phyloP scores from a whole-genome alignment of 2,113 vertebrate species.

The Pelecanoides urinatrix region DNA sequence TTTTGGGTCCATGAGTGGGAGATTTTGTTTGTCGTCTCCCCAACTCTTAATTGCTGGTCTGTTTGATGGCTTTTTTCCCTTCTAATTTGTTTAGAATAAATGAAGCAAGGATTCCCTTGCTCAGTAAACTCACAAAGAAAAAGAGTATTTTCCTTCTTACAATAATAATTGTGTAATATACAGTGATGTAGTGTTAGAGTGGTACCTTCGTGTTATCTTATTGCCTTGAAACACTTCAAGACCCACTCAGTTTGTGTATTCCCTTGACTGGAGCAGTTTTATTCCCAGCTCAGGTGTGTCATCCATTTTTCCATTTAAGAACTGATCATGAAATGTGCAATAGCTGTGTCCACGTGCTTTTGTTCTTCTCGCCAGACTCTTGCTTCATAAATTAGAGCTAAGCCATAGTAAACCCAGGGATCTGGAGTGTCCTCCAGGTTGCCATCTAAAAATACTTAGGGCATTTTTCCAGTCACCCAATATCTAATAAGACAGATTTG shows the following conservation, averaged over 20 bases:
- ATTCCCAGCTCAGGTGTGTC: conserved; percentile 18
- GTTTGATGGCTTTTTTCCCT: neutral
- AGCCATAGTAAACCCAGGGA: neutral
- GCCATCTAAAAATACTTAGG: neutral
- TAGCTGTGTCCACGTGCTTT: neutral
- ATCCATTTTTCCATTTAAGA: conserved; percentile 44
- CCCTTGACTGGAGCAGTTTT: neutral
- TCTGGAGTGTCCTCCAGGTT: conserved; percentile 14
- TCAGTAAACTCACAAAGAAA: neutral
- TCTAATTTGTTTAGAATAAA: neutral
- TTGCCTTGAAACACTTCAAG: neutral
- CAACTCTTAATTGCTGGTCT: neutral
- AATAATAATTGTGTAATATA: neutral
- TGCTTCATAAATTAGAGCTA: conserved; percentile 28
- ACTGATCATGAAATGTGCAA: conserved; percentile 13
- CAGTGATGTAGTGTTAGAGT: neutral
- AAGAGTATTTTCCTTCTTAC: neutral
- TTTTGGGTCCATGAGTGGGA: neutral
- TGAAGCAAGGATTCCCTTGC: neutral
- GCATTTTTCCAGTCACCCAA: conserved; percentile 8
- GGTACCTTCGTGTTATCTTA: neutral
- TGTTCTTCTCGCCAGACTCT: conserved; percentile 18
- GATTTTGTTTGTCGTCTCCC: neutral
- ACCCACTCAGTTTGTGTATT: neutral
- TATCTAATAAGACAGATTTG: neutral